phyloP scores from a whole-genome alignment of 2,888 invertebrate genomes.

The Synergus umbraculus region DNA sequence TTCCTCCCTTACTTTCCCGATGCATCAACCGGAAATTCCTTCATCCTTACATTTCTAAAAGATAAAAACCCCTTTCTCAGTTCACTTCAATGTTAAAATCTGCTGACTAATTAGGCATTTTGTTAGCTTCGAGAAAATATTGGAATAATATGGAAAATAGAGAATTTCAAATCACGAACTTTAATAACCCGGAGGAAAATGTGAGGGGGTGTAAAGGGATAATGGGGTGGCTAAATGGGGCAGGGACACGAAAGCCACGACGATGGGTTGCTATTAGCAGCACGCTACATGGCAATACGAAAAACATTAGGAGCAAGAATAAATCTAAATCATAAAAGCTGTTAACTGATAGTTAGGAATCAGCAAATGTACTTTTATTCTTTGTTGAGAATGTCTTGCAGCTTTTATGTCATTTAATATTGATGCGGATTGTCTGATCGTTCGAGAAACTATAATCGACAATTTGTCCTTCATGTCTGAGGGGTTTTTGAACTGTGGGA shows the following conservation, averaged over 20 bases:
- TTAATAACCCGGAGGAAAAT: slow-evolving; percentile 12
- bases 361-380: not conserved
- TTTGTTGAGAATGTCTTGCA: not conserved
- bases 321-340: slow-evolving; percentile 45
- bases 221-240: slow-evolving; percentile 50
- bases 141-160: not conserved
- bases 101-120: not conserved
- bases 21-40: slow-evolving; percentile 54
- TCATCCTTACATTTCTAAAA: slow-evolving; percentile 1
- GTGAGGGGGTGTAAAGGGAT: slow-evolving; percentile 1
- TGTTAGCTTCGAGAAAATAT: not conserved
- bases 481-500: not conserved
- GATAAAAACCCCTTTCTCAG: not conserved
- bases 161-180: slow-evolving; percentile 31
- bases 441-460: not conserved
- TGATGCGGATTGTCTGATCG: not conserved
- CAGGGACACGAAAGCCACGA: slow-evolving; percentile 57
- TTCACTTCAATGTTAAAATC: not conserved
- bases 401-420: not conserved
- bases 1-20: slow-evolving; percentile 49
- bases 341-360: slow-evolving; percentile 13
- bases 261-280: slow-evolving; percentile 58
- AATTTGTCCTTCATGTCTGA: slow-evolving; percentile 16
- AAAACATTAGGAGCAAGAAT: slow-evolving; percentile 60
- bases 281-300: slow-evolving; percentile 66